Percentiles rank a stretch among this genome's conserved stretches.
phyloP scores from a whole-genome alignment of 2,888 invertebrate species.

The Hipparchia sbordonii region DNA sequence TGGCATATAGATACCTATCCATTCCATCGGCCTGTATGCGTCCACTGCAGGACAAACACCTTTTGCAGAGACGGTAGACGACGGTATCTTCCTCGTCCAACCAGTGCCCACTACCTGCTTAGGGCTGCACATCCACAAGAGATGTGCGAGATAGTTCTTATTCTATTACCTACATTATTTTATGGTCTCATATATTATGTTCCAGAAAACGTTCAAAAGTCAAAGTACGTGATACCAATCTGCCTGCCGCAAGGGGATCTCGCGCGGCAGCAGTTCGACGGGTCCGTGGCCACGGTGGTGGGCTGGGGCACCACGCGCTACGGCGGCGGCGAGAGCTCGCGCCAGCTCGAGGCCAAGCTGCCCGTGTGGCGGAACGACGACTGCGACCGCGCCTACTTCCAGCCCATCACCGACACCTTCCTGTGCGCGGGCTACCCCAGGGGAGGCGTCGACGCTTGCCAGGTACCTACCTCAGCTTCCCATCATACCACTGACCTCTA shows the following conservation, averaged over 20 bases:
- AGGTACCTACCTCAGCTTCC: conserved; percentile 80
- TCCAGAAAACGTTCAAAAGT: conserved; percentile 88
- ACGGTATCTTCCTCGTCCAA: too few relatives aligned
- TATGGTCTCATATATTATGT: neutral
- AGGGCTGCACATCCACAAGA: too few relatives aligned
- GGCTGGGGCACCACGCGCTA: conserved; percentile 96
- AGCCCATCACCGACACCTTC: conserved; percentile 95
- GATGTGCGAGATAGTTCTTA: too few relatives aligned
- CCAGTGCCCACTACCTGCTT: too few relatives aligned
- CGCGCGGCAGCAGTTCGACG: conserved; percentile 83
- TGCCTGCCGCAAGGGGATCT: conserved; percentile 88
- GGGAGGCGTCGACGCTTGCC: conserved; percentile 97
- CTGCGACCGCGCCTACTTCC: conserved; percentile 95
- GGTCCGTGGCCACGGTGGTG: conserved; percentile 92
- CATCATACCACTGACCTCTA: too few relatives aligned
- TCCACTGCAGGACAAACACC: too few relatives aligned
- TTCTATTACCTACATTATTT: too few relatives aligned
- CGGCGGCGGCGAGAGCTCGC: conserved; percentile 94
- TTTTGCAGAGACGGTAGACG: too few relatives aligned
- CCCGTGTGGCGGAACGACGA: conserved; percentile 96
- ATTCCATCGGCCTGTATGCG: too few relatives aligned
- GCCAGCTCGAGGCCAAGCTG: conserved; percentile 91
- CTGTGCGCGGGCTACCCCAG: conserved; percentile 94
- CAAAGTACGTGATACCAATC: conserved; percentile 93
- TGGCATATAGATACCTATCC: conserved; percentile 45